These are phyloP conservation scores for Chloroclysta siterata DNA, from an alignment of 2,888 invertebrate genomes.

Conservation along the genomic window DNA sequence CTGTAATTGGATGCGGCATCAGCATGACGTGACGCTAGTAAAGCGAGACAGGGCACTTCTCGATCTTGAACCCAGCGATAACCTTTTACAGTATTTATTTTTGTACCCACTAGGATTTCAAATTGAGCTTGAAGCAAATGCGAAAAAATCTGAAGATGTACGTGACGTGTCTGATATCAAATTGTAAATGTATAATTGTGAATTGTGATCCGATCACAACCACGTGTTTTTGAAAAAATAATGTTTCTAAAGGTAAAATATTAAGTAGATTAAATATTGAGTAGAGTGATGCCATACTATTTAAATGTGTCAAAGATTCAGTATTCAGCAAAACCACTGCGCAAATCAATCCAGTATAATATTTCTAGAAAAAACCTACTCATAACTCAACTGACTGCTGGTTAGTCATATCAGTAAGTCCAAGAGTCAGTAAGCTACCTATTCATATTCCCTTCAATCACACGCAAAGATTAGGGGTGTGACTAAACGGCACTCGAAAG, in stretches of 20 bases:
- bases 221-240: too few relatives aligned
- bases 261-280: too few relatives aligned
- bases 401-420: constrained; percentile 24
- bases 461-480: constrained; percentile 22
- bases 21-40: constrained; percentile 49
- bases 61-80: constrained; percentile 59
- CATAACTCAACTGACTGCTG: constrained; percentile 7
- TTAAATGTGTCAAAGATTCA: constrained; percentile 6
- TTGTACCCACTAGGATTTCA: constrained; percentile 10
- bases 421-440: constrained; percentile 15
- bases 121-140: not conserved
- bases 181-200: too few relatives aligned
- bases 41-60: constrained; percentile 45
- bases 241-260: too few relatives aligned
- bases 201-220: not conserved
- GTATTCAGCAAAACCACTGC: not conserved
- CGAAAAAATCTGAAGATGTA: not conserved
- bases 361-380: constrained; percentile 16
- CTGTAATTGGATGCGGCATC: constrained; percentile 47
- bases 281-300: too few relatives aligned
- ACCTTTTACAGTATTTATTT: constrained; percentile 40
- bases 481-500: constrained; percentile 27
- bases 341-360: constrained; percentile 8
- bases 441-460: constrained; percentile 26
- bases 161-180: not conserved